Base-by-base conservation (phyloP, 2,888 invertebrate species). In the Alentia gelatinosa region DNA sequence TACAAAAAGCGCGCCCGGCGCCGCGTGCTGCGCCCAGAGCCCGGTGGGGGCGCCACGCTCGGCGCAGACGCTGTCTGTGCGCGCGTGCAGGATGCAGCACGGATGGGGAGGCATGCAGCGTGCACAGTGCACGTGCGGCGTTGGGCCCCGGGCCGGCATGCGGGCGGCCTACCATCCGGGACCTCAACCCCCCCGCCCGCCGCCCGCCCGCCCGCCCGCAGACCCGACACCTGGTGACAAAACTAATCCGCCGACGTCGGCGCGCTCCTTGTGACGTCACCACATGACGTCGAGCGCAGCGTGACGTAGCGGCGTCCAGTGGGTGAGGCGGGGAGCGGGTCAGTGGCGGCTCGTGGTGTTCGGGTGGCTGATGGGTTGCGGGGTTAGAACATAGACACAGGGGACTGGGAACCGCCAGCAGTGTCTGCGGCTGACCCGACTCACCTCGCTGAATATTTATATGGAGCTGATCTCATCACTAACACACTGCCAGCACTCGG, bases 271-370 rank as follows among this genome's bases (percentile, higher is more conserved):
- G 37, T 79, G 79, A 74, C 74, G 74, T 74, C n/a, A 1, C n/a
- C 30, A 33, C 74, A 33, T 74, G 74, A 33, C 74, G 74, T 74
- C 35, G 79, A n/a, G 23, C 39, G 0, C 79, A 35, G 79, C 79
- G 79, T 79, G 79, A 79, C 79, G 79, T 79, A 79, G 79, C 37
- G 0, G 12, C 79, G 79, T 35, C 79, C n/a, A 19, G 23, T 79
- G 35, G 15, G 63, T 63, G 63, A n/a, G 5, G n/a, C n/a, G n/a
- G n/a, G n/a, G n/a, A n/a, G n/a, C n/a, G n/a, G n/a, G n/a, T n/a
- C n/a, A n/a, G n/a, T n/a, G n/a, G n/a, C n/a, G n/a, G n/a, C n/a
- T n/a, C n/a, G n/a, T n/a, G n/a, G n/a, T n/a, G n/a, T n/a, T n/a
- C n/a, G n/a, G n/a, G n/a, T n/a, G n/a, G n/a, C n/a, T n/a, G n/a